Base-by-base conservation (phyloP, 2,797 vertebrate genomes). In the Oryzias dopingdopingensis region DNA sequence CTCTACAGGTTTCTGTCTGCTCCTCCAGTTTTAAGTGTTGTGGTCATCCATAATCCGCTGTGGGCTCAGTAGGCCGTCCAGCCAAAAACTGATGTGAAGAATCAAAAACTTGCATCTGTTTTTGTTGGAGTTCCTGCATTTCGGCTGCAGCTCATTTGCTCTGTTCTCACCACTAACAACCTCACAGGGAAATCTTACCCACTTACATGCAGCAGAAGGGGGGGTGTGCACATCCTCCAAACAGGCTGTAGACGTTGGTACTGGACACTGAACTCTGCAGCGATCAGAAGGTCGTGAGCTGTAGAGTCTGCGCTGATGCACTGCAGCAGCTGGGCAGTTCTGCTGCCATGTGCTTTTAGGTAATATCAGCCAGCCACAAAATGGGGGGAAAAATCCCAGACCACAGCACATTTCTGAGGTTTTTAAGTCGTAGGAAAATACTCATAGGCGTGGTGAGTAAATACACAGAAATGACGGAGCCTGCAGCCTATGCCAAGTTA, bases 1-100 rank as follows among this genome's bases (percentile, higher is more conserved):
- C 76, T 64, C 59, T 67, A 42, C 44, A 76, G 61, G 71, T 81
- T 79, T 81, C 67, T 64, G 75, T 56, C 52, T 66, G 24, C 1
- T 7, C 55, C 57, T 80, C 84, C 85, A 81, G 85, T 83, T 87
- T 83, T 87, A 85, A 85, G 63, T 60, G 68, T 44, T 72, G 82
- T 64, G 76, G 86, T 89, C 84, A 81, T 79, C 73, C 75, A 70
- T 66, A 71, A 85, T 81, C 74, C 75, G 73, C 64, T 72, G 67
- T 77, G 81, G 85, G 82, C 74, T 83, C 74, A 63, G 67, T 54
- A 40, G 71, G 59, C 73, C 72, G 17, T 70, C 73, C 71, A 65
- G 77, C 81, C 67, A 72, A 51, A 80, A 80, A 66, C 77, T 62
- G 71, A 69, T 67, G 67, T 81, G 68, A 74, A 76, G 72, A 77